Base-by-base conservation (phyloP, 2,888 invertebrate species). In the Dicroscelio sp. region DNA sequence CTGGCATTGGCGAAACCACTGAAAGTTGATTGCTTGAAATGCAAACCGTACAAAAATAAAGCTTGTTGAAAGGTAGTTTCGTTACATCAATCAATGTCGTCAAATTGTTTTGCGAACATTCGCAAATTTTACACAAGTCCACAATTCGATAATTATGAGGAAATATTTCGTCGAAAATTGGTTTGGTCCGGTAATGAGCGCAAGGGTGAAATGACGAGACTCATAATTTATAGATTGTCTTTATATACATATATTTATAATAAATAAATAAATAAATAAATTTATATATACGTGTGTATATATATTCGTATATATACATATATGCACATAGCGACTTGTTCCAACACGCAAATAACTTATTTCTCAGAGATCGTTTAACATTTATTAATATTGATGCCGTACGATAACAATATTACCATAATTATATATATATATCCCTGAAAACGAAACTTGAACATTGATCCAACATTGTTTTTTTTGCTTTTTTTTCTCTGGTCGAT, bases 311-410 rank as follows among this genome's bases (percentile, higher is more conserved):
- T 83, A 84, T 84, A 75, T 84, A 75, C 75, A 75, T 84, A 65
- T 84, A 84, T 84, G 75, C 84, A 84, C 84, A 75, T 75, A 84
- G 84, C 84, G 65, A 63, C 35, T 84, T 84, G 33, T 65, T 84
- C 63, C 65, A 84, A 84, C 84, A 84, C 63, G 65, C 65, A 84
- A 84, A 65, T 73, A 83, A 83, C 65, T 75, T 43, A 75, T 84
- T 63, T 65, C 60, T 75, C 35, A 63, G 30, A 65, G 75, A 48
- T 60, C 63, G 63, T 63, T 60, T 83, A 84, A 84, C 84, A 84
- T 67, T 60, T 75, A 23, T 63, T 75, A 84, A 75, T 73, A 73
- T 83, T 73, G 63, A 63, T 82, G 60, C 60, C 60, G 73, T 43
- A 48, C 23, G 23, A n/a, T 69, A 82, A 82, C 63, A 78, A 78